A percentile compares a stretch with the other conserved stretches of the same genome.
phyloP scores from a whole-genome alignment of 2,888 invertebrate genomes.

The Ichneumoninae sp. region DNA sequence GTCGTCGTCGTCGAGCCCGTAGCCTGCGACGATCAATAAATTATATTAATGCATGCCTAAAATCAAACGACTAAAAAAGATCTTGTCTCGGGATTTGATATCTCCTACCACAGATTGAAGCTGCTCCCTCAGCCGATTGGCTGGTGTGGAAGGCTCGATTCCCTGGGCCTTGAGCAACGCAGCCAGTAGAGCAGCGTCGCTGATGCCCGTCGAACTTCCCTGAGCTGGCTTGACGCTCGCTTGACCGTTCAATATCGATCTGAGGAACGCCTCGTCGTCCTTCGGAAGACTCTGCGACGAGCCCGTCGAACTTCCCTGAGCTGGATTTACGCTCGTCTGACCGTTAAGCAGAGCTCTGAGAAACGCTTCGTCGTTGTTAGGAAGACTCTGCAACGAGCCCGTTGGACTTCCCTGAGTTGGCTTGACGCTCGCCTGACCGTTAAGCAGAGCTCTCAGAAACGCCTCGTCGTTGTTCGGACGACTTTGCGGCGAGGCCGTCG shows the following conservation, averaged over 20 bases:
- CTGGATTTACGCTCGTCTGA: slow-evolving; percentile 72
- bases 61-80: not conserved
- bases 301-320: slow-evolving; percentile 82
- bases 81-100: slow-evolving; percentile 81
- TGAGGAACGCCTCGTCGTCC: slow-evolving; percentile 77
- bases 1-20: slow-evolving; percentile 63
- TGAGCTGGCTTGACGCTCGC: slow-evolving; percentile 74
- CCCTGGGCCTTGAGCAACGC: slow-evolving; percentile 90
- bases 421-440: slow-evolving; percentile 73
- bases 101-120: slow-evolving; percentile 86
- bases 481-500: slow-evolving; percentile 79
- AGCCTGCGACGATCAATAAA: not conserved
- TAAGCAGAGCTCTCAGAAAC: slow-evolving; percentile 77
- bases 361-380: slow-evolving; percentile 74
- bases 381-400: slow-evolving; percentile 73
- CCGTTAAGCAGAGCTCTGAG: slow-evolving; percentile 76
- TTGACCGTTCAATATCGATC: slow-evolving; percentile 76
- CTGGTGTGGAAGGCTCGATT: slow-evolving; percentile 89
- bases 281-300: slow-evolving; percentile 21
- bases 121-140: slow-evolving; percentile 86
- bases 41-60: not conserved
- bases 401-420: slow-evolving; percentile 79
- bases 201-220: slow-evolving; percentile 85
- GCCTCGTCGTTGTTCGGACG: slow-evolving; percentile 59
- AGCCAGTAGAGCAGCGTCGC: slow-evolving; percentile 89